Base-by-base conservation (phyloP, 2,797 vertebrate species). In the Pachyuromys duprasi region DNA sequence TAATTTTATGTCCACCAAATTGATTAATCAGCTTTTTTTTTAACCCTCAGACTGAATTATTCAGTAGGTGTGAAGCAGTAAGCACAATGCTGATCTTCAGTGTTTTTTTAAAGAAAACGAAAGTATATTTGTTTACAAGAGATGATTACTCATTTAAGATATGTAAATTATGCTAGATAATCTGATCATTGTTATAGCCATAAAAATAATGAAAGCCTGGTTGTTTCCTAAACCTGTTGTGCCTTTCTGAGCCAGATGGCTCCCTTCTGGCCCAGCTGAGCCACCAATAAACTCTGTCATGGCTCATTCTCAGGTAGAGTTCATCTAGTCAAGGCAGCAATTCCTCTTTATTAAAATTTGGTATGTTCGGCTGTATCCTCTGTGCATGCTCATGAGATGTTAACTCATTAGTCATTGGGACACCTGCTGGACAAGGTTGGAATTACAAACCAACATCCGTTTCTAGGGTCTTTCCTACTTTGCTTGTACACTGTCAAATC, bases 341-440 rank as follows among this genome's bases (percentile, higher is more conserved):
- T 74, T 93, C 84, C 80, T 20, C 14, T 96, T 91, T 91, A 86
- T 89, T 90, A 62, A 83, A 93, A 45, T 89, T 86, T 78, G 26
- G 12, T 24, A 67, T 93, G 28, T 82, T 93, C 79, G 87, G 80
- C 33, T 92, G 20, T 20, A 0, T 81, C 95, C 26, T 60, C 28
- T n/a, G 15, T 15, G 6, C 57, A 22, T 86, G 39, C 49, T 91
- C n/a, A 13, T 39, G 14, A 49, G 72, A 55, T 2, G 26, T 36
- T 75, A 86, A 80, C 15, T 69, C 33, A 49, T 57, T 97, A 87
- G 86, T 96, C 81, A 91, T 33, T 49, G 22, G 92, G 97, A 96
- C 98, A 0, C 94, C 98, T 98, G 45, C 91, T 97, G 98, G 97
- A 81, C 20, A 97, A 91, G 14, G 15, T 4, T 60, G 79, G 42